phyloP scores from a whole-genome alignment of 1,140 invertebrate species.

The Manduca sexta region DNA sequence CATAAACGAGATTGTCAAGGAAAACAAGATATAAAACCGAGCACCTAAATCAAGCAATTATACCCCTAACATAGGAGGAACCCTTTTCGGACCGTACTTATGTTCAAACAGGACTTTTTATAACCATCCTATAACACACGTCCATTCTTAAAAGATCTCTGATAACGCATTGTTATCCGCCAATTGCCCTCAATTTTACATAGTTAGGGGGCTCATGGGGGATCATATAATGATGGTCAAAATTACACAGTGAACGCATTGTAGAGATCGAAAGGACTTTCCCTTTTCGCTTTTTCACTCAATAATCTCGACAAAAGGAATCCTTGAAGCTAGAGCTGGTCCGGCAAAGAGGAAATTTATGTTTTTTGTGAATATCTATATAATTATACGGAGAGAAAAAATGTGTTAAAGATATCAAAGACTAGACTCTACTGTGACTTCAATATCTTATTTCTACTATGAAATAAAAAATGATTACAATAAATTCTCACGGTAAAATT shows the following conservation, averaged over 20 bases:
- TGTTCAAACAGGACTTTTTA: neutral
- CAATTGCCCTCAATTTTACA: neutral
- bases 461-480: no score
- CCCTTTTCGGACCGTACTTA: neutral
- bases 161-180: conserved; percentile 4
- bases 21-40: no score
- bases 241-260: conserved; percentile 2
- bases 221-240: neutral
- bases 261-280: conserved; percentile 1
- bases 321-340: conserved; percentile 3
- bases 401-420: no score
- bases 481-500: no score
- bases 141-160: neutral
- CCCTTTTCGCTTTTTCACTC: conserved; percentile 1
- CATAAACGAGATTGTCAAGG: no score
- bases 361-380: neutral
- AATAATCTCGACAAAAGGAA: conserved; percentile 4
- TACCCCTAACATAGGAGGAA: no score
- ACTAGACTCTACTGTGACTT: no score
- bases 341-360: conserved; percentile 2
- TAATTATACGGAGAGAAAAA: no score
- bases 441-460: no score
- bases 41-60: no score
- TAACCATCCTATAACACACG: neutral
- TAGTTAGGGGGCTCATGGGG: neutral